Evolutionary conservation across 2,888 invertebrate genomes (phyloP), one percentile per base, ranked within the genome.

Genomic region (Phaedon cochleariae): DNA sequence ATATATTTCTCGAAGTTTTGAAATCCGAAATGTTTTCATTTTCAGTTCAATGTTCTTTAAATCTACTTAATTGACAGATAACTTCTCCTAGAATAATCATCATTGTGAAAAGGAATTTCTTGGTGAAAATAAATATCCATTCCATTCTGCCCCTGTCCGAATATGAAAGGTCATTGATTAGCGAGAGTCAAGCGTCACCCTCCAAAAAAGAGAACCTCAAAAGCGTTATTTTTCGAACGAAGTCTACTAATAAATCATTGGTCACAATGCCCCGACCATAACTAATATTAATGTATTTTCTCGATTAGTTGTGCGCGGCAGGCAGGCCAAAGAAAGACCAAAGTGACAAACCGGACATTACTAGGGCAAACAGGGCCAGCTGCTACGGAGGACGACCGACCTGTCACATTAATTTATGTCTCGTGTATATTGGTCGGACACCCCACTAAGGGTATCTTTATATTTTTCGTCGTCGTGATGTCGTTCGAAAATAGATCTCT

Each of bases 231-330:
- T 26, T 29, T 29, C 18, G 22, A 17, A 46, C 5, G 57, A 18
- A 2, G 22, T 48, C 22, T 20, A 10, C 57, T 15, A 62, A 82
- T 82, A 82, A 80, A 82, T 82, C 82, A 82, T 77, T 73, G 68
- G 72, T 68, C 70, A 75, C 77, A 77, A 80, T 79, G 78, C 77
- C 74, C 76, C 81, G 79, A 79, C 82, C 82, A 82, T 81, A 81
- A 81, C 82, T 82, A 82, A 83, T 80, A 79, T 79, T 77, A 79
- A 81, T 83, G 81, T 81, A 82, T 82, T 82, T 80, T 34, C 79
- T 77, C 78, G 80, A 83, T 82, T 82, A 80, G 81, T 78, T 76
- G 73, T 77, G 77, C 70, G 45, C 79, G 74, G 76, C 76, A 70
- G 77, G 77, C 73, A 72, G 68, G 72, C 69, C 68, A 75, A 77